Evolutionary conservation across 2,888 invertebrate species (phyloP), one percentile per base, ranked within the genome.

Genomic region (Poecilus cupreus): DNA sequence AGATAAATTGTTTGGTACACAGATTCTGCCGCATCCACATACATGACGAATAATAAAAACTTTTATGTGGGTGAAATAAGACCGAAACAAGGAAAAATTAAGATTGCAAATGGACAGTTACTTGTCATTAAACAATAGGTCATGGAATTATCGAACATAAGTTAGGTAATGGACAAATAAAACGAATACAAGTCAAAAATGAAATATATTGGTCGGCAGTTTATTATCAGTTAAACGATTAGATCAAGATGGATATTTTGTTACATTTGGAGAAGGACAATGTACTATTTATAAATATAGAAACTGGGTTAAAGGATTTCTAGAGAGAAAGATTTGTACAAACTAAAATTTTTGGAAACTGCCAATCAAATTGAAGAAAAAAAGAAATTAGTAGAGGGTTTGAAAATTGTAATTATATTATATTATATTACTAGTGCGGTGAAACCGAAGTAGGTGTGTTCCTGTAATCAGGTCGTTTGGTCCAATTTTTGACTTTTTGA

Each of bases 341-440:
- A 46, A n/a, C 13, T 46, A n/a, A 46, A 46, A 46, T 46, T n/a
- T 46, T 8, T 46, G n/a, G 46, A 46, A 46, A 46, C n/a, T n/a
- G 57, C 57, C 70, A 79, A 82, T 20, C 60, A 82, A 39, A 80
- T 82, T 57, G 18, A 82, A 13, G 46, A 16, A 51, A 2, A 5
- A 37, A 18, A 37, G 3, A 64, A 64, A n/a, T 64, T 64, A 16
- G 82, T 78, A 39, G 43, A 81, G 6, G 83, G 82, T 37, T 51
- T 84, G 11, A 51, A n/a, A n/a, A n/a, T n/a, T n/a, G n/a, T n/a
- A n/a, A n/a, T n/a, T n/a, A n/a, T n/a, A n/a, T n/a, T n/a, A n/a
- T n/a, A n/a, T n/a, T n/a, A n/a, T n/a, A n/a, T n/a, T n/a, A n/a
- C n/a, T n/a, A n/a, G n/a, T n/a, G n/a, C n/a, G n/a, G n/a, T n/a